Percentiles rank a stretch among this genome's conserved stretches.
Evolutionary conservation across 2,888 invertebrate species (phyloP).

Genomic region (Terebella lapidaria): DNA sequence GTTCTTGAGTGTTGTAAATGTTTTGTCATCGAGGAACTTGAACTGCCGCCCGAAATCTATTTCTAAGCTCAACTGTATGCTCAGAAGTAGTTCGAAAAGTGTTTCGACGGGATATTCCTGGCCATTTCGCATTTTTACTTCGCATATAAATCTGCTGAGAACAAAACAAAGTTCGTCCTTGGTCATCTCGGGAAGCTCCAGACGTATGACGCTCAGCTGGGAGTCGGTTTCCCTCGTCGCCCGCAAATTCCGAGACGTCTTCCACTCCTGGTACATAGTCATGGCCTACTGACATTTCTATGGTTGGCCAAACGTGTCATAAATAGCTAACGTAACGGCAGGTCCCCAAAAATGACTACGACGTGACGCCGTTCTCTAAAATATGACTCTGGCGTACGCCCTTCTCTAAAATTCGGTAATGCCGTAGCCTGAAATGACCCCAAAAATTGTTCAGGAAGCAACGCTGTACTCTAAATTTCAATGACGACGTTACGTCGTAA

Average conservation of each 20-base stretch:
- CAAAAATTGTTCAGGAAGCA: too few species aligned
- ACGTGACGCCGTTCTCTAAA: too few species aligned
- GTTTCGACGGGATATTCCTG: neutral
- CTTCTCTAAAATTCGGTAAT: too few species aligned
- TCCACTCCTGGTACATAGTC: neutral
- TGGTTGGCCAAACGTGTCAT: too few species aligned
- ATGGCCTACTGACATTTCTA: neutral
- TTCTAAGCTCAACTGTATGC: too few species aligned
- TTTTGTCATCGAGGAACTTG: neutral
- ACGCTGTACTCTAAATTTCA: too few species aligned
- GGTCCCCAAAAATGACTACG: too few species aligned
- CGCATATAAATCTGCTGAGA: neutral
- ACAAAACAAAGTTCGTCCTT: neutral
- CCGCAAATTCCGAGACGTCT: neutral
- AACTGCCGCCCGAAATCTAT: neutral
- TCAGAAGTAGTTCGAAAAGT: neutral
- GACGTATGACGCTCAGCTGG: neutral
- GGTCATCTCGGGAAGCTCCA: neutral
- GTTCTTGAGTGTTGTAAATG: neutral
- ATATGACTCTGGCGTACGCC: neutral
- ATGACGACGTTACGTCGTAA: too few species aligned
- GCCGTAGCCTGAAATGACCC: too few species aligned
- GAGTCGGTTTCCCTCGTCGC: neutral
- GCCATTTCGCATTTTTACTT: neutral
- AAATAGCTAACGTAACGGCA: too few species aligned